Evolutionary conservation across 2,888 invertebrate species (phyloP).

Genomic region (Autographa pulchrina): DNA sequence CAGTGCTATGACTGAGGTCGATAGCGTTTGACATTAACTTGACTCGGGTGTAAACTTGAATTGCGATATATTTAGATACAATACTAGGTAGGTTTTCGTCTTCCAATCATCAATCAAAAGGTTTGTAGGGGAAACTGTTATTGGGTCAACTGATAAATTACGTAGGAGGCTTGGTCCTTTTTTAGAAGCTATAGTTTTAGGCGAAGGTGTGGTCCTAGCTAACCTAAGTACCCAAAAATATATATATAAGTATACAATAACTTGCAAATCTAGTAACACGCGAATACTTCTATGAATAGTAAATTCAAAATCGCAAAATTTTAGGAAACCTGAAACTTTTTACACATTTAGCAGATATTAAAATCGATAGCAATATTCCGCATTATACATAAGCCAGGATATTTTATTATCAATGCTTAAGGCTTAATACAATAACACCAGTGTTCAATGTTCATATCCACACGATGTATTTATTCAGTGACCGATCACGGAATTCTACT

Average conservation of each 20-base stretch:
- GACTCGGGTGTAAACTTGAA: neutral
- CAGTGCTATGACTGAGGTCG: neutral
- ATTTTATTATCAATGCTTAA: neutral
- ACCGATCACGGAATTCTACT: slow-evolving; percentile 21
- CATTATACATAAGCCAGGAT: neutral
- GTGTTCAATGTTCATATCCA: slow-evolving; percentile 1
- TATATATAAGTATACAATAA: too few relatives aligned
- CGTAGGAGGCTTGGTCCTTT: neutral
- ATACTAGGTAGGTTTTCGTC: neutral
- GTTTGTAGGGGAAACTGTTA: neutral
- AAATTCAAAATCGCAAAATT: too few relatives aligned
- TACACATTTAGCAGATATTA: too few relatives aligned
- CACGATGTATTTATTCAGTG: slow-evolving; percentile 1
- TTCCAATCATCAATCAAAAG: too few relatives aligned
- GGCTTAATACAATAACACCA: neutral
- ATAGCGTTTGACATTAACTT: slow-evolving; percentile 4
- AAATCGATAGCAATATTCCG: neutral
- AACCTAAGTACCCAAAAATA: too few relatives aligned
- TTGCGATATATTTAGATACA: neutral
- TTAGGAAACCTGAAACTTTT: too few relatives aligned
- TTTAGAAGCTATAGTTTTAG: neutral
- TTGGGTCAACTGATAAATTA: neutral
- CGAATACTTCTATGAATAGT: too few relatives aligned
- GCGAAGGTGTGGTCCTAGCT: too few relatives aligned
- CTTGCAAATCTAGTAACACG: too few relatives aligned